Evolutionary conservation across 2,797 vertebrate species (phyloP), one percentile per base, ranked within the genome.

Genomic region (Sandelia bainsii): DNA sequence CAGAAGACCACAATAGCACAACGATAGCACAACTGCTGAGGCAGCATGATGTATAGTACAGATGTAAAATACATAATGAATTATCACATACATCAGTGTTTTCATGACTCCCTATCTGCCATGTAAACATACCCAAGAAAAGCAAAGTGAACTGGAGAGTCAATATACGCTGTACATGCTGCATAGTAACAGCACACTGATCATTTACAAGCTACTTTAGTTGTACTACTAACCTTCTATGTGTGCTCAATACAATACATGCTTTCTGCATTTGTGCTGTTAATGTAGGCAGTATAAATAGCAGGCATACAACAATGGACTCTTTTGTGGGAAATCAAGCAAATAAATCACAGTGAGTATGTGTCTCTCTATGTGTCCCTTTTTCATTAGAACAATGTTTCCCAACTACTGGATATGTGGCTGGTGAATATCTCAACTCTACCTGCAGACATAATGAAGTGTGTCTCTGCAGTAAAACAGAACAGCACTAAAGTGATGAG

Each of bases 401-500:
- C 95, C 94, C 94, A 94, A 95, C 94, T 94, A 94, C 95, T 93
- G 95, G 94, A 95, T 94, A 94, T 95, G 95, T 94, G 91, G 93
- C 95, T 95, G 96, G 94, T 94, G 95, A 97, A 96, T 96, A 97
- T 97, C 96, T 97, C 95, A 96, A 96, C 95, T 97, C 94, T 97
- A 99, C 98, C 97, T 99, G 97, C 95, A 96, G 96, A 96, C 97
- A 99, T 98, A 99, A 99, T 98, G 97, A 96, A 98, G 96, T 97
- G 95, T 98, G 96, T 97, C 97, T 97, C 95, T 96, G 96, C 96
- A 98, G 96, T 98, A 98, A 98, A 99, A 98, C 95, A 97, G 96
- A 97, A 97, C 95, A 94, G 96, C 96, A 96, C 96, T 98, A 98
- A 98, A 99, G 97, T 99, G 98, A 99, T 99, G 97, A 98, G 97